Evolutionary conservation across 37 sponge, comb jelly and placozoan genomes (phyloP).

Genomic region (Ephydatia muelleri): DNA sequence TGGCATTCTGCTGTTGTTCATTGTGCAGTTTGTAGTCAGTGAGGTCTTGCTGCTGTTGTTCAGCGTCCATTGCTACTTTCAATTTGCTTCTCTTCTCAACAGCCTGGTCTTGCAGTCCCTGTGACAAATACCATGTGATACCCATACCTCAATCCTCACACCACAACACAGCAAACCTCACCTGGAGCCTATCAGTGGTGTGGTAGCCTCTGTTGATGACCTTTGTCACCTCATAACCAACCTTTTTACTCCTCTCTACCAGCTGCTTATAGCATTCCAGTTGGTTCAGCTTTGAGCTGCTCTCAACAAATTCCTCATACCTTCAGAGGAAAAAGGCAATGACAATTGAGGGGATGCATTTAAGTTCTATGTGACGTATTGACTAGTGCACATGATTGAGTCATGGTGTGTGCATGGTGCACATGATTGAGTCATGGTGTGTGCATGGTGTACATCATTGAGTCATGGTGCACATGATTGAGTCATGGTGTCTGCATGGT

Average conservation of each 20-base stretch:
- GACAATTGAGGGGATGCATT: too few relatives aligned
- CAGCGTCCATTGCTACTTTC: slow-evolving; percentile 75
- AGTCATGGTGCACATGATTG: background rate
- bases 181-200: slow-evolving; percentile 78
- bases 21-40: slow-evolving; percentile 80
- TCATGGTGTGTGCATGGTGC: too few relatives aligned
- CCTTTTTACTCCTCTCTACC: slow-evolving; percentile 47
- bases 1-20: slow-evolving; percentile 51
- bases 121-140: background rate
- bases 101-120: slow-evolving; percentile 49
- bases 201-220: slow-evolving; percentile 88
- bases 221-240: slow-evolving; percentile 83
- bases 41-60: slow-evolving; percentile 75
- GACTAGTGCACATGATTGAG: background rate
- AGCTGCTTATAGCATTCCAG: slow-evolving; percentile 77
- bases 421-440: too few relatives aligned
- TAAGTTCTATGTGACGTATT: background rate
- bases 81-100: slow-evolving; percentile 66
- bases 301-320: slow-evolving; percentile 92
- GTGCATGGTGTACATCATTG: too few relatives aligned
- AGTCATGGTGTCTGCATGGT: too few relatives aligned
- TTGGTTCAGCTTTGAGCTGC: slow-evolving; percentile 62
- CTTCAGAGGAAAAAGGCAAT: too few relatives aligned
- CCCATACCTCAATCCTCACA: background rate
- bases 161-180: background rate